These are phyloP conservation scores for Synchiropus splendidus DNA, from an alignment of 2,113 vertebrate genomes.

Conservation along the genomic window DNA sequence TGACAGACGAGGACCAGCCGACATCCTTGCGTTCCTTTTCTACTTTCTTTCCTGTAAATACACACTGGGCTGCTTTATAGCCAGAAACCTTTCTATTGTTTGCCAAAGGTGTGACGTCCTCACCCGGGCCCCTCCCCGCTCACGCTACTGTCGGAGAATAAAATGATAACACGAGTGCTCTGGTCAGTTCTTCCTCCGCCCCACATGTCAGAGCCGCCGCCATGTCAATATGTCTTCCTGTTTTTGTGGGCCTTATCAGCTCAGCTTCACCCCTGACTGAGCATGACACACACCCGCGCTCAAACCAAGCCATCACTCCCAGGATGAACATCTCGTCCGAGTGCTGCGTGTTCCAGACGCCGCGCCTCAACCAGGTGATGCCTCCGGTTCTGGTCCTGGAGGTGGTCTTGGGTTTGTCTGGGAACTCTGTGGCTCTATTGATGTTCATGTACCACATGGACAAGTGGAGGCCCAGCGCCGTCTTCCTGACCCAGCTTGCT, in stretches of 20 bases:
- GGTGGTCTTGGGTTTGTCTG: constrained; percentile 63
- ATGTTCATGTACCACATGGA: constrained; percentile 68
- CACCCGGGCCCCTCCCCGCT: too few relatives aligned
- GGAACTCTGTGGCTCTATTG: constrained; percentile 61
- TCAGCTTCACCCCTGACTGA: too few relatives aligned
- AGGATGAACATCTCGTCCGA: constrained; percentile 28
- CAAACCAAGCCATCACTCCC: not conserved
- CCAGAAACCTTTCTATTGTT: constrained; percentile 55
- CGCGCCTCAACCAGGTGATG: constrained; percentile 50
- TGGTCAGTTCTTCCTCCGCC: too few relatives aligned
- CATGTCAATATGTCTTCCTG: too few relatives aligned
- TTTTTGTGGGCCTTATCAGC: not conserved
- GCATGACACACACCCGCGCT: too few relatives aligned
- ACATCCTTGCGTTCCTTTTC: constrained; percentile 64
- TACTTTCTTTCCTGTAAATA: constrained; percentile 50
- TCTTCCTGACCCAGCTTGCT: constrained; percentile 69
- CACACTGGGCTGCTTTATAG: constrained; percentile 57
- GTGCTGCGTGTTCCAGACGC: constrained; percentile 63
- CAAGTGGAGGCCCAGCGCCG: constrained; percentile 63
- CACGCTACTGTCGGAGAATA: too few relatives aligned
- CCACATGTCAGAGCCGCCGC: too few relatives aligned
- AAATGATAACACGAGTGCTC: too few relatives aligned
- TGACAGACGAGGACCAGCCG: constrained; percentile 72
- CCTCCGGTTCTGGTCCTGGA: constrained; percentile 65
- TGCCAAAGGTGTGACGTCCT: constrained; percentile 82